Evolutionary conservation across 2,888 invertebrate species (phyloP), one percentile per base, ranked within the genome.

Genomic region (Monochamus alternatus): DNA sequence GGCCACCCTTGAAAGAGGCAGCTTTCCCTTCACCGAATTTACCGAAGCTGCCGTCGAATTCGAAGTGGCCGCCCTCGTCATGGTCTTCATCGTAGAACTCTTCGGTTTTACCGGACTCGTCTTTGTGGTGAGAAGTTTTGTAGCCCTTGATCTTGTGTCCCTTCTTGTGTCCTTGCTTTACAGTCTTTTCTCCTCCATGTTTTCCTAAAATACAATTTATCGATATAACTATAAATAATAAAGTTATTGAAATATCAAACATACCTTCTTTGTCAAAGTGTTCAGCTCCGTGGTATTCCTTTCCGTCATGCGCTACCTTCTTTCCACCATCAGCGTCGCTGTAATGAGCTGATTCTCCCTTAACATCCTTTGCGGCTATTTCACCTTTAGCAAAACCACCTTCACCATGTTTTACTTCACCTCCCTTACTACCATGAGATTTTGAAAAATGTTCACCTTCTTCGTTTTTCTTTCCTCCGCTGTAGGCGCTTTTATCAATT

Each of bases 141-240:
- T 91, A 93, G n/a, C 93, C 93, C 85, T 93, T 93, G 85, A 92
- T 91, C 12, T 91, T 90, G 84, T 93, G 93, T 0, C 93, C 93
- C 80, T 93, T 93, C 83, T 92, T 92, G 85, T 93, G 92, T 62
- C 91, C 91, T 70, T 91, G 90, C 4, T 91, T 91, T 80, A 91
- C 90, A 75, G 92, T 91, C 47, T 91, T 81, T 78, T 91, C 90
- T 70, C 90, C 91, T 71, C 91, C 92, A 73, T 91, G 91, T 77
- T 91, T 91, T 89, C 88, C 87, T 87, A 72, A 22, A 67, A 75
- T 32, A 10, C 7, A 31, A 32, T 7, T 60, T 22, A 14, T 43
- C 38, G 14, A 3, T 43, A 63, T 3, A 47, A 47, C 7, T 60
- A 31, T 22, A 60, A 32, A 60, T 31, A 63, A 12, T 32, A 5